Conservation (phyloP, 2,888 invertebrate species). For the Drosophila affinis region DNA sequence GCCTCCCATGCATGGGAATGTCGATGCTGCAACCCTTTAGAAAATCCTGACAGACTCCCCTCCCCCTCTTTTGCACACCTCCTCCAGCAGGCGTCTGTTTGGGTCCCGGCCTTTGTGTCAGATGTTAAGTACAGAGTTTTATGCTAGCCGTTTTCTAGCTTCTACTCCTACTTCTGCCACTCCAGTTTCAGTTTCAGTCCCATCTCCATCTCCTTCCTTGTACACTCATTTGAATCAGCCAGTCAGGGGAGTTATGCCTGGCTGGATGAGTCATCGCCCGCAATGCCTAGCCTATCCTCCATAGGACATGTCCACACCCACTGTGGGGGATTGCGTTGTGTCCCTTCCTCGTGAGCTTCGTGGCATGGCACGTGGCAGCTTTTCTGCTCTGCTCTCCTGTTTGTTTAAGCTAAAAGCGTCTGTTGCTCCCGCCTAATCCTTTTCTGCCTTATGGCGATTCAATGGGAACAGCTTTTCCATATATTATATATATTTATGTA, state of each 20-base stretch:
- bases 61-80: no score
- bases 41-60: constrained; percentile 13
- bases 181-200: neutral
- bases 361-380: constrained; percentile 57
- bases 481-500: neutral
- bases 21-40: constrained; percentile 35
- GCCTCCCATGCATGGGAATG: constrained; percentile 45
- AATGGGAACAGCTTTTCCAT: no score
- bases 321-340: neutral
- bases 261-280: constrained; percentile 60
- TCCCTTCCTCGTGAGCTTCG: neutral
- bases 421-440: constrained; percentile 55
- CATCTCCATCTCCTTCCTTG: neutral
- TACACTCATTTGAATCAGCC: constrained; percentile 41
- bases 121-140: constrained; percentile 63
- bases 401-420: constrained; percentile 68
- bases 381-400: constrained; percentile 41
- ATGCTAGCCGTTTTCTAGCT: constrained; percentile 15
- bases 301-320: neutral
- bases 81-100: no score
- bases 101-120: constrained; percentile 56
- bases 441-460: constrained; percentile 7
- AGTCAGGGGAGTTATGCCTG: constrained; percentile 52
- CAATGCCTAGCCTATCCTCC: neutral
- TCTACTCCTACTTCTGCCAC: neutral